Evolutionary conservation across 2,888 invertebrate genomes (phyloP), one percentile per base, ranked within the genome.

Genomic region (Trachelus iudaicus): DNA sequence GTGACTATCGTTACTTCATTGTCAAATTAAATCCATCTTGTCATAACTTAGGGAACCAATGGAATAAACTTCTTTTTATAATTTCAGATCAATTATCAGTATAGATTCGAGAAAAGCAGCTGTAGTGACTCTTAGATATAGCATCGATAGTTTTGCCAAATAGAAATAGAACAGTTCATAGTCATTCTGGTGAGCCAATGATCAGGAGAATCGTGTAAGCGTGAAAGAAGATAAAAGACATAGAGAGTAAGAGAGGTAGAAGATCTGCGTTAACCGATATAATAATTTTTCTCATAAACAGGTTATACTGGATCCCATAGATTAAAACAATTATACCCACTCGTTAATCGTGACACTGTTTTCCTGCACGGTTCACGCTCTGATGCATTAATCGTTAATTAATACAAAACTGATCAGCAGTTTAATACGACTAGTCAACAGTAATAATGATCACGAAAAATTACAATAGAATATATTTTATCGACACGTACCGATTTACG

Each of bases 361-460:
- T 34, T 73, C 56, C 30, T 37, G 75, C 73, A 69, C 40, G 40
- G 23, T 56, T 73, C 73, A 74, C 69, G 68, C 35, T 34, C 73
- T 12, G 37, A 69, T 73, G 69, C 15, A 73, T 80, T 79, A 79
- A 78, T 69, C 73, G 23, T 56, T 75, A 69, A 71, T 74, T 75
- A 76, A 77, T 83, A 81, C 40, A 79, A 79, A 83, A 81, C 85
- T 81, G 82, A 83, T 84, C 81, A 81, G 79, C 83, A 85, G 84
- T 79, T 56, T 84, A 85, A 80, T 76, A 75, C 85, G 84, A 76
- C 86, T 87, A 87, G 85, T 87, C 86, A 85, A 82, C 77, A 76
- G 78, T 80, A 80, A 82, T 76, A 76, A 71, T 75, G 80, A 73
- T 73, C 78, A 76, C 73, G 69, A 79, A 33, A 73, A 77, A 68